A percentile compares a stretch with the other conserved stretches of the same genome.
Evolutionary conservation across 1,140 invertebrate genomes (phyloP).

Genomic region (Eufriesea mexicana): DNA sequence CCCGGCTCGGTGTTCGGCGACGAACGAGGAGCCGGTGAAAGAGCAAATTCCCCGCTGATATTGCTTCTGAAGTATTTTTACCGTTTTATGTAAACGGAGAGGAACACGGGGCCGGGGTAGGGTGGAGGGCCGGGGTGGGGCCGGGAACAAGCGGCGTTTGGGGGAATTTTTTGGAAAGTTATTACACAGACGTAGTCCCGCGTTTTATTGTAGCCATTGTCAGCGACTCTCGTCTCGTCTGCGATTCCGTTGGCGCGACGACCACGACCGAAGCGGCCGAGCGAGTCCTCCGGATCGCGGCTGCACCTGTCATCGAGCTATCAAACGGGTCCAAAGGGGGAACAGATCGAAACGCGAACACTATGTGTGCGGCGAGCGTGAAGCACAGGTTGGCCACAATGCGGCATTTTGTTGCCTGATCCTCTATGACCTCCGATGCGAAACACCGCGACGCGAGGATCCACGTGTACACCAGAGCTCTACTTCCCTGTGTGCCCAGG

Average conservation of each 20-base stretch:
- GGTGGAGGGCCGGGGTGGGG: not conserved
- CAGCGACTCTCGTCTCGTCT: not conserved
- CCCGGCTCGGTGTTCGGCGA: not conserved
- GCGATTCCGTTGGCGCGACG: not conserved
- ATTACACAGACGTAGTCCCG: not conserved
- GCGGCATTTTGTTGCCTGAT: conserved; percentile 28
- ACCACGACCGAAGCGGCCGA: not conserved
- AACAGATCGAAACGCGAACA: not conserved
- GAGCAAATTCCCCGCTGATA: conserved; percentile 5
- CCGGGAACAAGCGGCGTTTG: not conserved
- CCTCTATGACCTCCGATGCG: conserved; percentile 37
- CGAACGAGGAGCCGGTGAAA: conserved; percentile 6
- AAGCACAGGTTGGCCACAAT: conserved; percentile 36
- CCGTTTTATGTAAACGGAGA: not conserved
- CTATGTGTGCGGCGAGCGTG: conserved; percentile 3
- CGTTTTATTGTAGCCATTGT: not conserved
- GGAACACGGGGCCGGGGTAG: not conserved
- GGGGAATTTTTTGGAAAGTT: conserved; percentile 11
- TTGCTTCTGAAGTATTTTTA: conserved; percentile 28
- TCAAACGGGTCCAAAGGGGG: not conserved
- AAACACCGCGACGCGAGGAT: not conserved
- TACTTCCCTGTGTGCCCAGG: too few species aligned
- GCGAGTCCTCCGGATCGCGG: not conserved
- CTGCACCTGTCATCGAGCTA: not conserved
- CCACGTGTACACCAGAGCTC: too few species aligned